Evolutionary conservation across 1,140 invertebrate genomes (phyloP).

Genomic region (Gonatopus flavifemur): DNA sequence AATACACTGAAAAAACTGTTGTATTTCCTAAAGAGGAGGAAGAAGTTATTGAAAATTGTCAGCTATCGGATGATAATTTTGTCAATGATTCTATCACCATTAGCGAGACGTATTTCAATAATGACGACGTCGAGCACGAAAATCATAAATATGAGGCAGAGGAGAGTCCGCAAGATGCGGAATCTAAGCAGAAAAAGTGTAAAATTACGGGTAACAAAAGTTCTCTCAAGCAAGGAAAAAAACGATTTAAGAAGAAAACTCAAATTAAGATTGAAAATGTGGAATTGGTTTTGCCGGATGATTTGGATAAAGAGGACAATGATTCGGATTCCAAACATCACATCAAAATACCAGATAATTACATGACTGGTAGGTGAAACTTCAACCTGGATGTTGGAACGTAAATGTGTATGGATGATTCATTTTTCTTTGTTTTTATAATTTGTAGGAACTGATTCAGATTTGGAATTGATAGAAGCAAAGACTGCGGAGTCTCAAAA

Average conservation of each 20-base stretch:
- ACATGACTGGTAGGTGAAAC: conserved; percentile 52
- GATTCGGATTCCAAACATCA: conserved; percentile 29
- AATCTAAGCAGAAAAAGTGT: conserved; percentile 37
- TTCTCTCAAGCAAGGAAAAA: conserved; percentile 33
- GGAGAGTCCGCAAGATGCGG: conserved; percentile 11
- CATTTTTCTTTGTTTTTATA: too few species aligned
- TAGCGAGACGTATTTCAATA: conserved; percentile 24
- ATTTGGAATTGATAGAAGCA: conserved; percentile 49
- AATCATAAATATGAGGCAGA: conserved; percentile 22
- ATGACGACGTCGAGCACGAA: conserved; percentile 21
- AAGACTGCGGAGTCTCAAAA: conserved; percentile 30
- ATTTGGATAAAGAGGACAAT: conserved; percentile 33
- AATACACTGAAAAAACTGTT: conserved; percentile 33
- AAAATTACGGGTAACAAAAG: conserved; percentile 35
- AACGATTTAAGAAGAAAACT: conserved; percentile 39
- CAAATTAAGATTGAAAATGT: conserved; percentile 35
- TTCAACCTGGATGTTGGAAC: too few species aligned
- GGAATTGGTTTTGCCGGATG: conserved; percentile 24
- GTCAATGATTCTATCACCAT: conserved; percentile 29
- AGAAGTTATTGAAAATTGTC: conserved; percentile 30
- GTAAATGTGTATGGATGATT: too few species aligned
- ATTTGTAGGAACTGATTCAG: conserved; percentile 48
- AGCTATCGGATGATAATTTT: conserved; percentile 29
- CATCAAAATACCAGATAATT: conserved; percentile 53
- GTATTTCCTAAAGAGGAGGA: conserved; percentile 35